Evolutionary conservation across 2,888 invertebrate species (phyloP).

Genomic region (Diarsia rubi): DNA sequence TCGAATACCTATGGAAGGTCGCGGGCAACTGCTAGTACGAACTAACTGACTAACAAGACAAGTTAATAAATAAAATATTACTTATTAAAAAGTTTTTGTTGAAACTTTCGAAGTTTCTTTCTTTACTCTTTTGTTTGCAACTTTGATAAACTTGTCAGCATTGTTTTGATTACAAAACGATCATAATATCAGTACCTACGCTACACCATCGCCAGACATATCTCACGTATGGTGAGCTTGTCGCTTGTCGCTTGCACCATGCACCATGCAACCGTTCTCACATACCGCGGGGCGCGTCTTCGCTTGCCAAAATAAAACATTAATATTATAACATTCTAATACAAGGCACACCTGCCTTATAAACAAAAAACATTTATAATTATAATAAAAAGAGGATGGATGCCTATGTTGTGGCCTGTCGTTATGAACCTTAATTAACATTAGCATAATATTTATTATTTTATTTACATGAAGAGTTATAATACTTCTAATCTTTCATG

Average conservation of each 20-base stretch:
- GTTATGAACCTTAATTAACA: constrained; percentile 58
- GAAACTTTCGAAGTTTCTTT: not conserved
- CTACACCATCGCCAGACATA: not conserved
- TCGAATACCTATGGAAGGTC: too few species aligned
- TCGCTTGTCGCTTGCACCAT: constrained; percentile 60
- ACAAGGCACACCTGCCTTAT: constrained; percentile 80
- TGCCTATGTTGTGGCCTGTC: constrained; percentile 54
- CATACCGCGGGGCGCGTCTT: constrained; percentile 76
- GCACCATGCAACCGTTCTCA: constrained; percentile 42
- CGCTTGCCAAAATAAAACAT: constrained; percentile 90
- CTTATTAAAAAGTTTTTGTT: not conserved
- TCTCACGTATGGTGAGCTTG: not conserved
- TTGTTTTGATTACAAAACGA: not conserved
- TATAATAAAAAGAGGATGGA: constrained; percentile 67
- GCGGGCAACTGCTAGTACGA: too few species aligned
- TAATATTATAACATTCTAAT: constrained; percentile 86
- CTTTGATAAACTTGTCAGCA: not conserved
- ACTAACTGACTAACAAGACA: too few species aligned
- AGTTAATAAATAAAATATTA: too few species aligned
- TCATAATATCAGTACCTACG: not conserved
- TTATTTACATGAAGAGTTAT: constrained; percentile 9
- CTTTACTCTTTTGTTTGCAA: too few species aligned
- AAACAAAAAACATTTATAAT: constrained; percentile 71
- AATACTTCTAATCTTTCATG: too few species aligned
- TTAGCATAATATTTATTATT: constrained; percentile 51